These are phyloP conservation scores for Hyaena hyaena DNA, from an alignment of 2,113 vertebrate genomes.

Conservation along the genomic window DNA sequence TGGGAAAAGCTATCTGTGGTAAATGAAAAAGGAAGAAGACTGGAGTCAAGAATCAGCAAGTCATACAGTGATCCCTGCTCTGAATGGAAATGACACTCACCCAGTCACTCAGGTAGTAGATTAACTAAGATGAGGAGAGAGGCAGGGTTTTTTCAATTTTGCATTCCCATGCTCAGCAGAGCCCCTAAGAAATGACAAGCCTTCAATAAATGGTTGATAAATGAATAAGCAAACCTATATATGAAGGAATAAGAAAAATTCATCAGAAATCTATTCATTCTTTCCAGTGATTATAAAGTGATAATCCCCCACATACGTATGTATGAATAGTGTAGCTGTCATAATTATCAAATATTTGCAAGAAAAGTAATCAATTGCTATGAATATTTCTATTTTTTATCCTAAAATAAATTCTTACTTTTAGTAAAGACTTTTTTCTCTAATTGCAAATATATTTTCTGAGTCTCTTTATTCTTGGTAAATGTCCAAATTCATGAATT, in stretches of 20 bases:
- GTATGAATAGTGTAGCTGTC: neutral
- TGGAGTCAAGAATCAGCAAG: neutral
- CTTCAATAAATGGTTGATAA: slow-evolving; percentile 27
- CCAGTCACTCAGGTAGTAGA: neutral
- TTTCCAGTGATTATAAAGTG: slow-evolving; percentile 4
- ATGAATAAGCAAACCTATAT: neutral
- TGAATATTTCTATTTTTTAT: slow-evolving; percentile 27
- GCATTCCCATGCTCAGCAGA: neutral
- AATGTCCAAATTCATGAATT: slow-evolving; percentile 10
- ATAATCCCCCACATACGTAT: neutral
- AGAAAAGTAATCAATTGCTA: slow-evolving; percentile 8
- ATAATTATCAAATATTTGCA: slow-evolving; percentile 51
- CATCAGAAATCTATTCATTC: slow-evolving; percentile 23
- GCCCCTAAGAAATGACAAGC: neutral
- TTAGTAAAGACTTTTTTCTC: slow-evolving; percentile 41
- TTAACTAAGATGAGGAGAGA: neutral
- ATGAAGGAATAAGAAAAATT: neutral
- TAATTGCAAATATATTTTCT: slow-evolving; percentile 39
- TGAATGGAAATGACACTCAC: neutral
- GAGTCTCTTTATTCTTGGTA: neutral
- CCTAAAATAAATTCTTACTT: slow-evolving; percentile 33
- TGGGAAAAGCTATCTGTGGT: neutral
- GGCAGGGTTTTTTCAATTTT: neutral
- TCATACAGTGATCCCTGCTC: neutral
- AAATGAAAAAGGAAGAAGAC: neutral